phyloP scores from a whole-genome alignment of 2,113 vertebrate genomes.

The Rhombomys opimus region DNA sequence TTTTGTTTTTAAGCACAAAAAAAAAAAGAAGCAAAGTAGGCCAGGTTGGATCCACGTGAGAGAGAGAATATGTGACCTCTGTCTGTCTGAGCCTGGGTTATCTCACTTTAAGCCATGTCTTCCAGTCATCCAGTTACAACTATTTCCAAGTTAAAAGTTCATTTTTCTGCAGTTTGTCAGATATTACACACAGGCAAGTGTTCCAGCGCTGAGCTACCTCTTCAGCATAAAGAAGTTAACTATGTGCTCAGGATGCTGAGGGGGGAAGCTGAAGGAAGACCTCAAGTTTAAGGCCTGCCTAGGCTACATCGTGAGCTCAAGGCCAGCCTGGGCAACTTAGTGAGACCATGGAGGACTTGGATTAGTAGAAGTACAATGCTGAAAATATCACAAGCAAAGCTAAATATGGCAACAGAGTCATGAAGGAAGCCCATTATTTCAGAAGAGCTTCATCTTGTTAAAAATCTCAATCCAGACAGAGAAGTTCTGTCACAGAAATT shows the following conservation, averaged over 20 bases:
- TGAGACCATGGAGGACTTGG: background rate
- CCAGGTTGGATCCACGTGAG: background rate
- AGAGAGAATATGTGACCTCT: background rate
- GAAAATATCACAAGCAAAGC: constrained; percentile 60
- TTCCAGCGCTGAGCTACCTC: background rate
- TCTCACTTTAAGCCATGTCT: background rate
- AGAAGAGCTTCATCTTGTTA: constrained; percentile 33
- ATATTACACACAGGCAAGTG: background rate
- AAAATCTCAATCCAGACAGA: constrained; percentile 38
- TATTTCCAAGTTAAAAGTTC: constrained; percentile 34
- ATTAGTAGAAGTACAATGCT: background rate
- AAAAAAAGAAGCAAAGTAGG: background rate
- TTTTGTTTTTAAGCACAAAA: background rate
- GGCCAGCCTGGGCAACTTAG: background rate
- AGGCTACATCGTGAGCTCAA: background rate
- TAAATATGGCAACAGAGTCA: constrained; percentile 52
- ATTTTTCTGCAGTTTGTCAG: background rate
- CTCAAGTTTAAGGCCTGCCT: background rate
- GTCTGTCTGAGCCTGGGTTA: background rate
- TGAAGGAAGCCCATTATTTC: constrained; percentile 45
- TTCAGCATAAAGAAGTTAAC: background rate
- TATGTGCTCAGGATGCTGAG: background rate
- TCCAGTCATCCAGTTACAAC: background rate
- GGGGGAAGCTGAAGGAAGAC: background rate
- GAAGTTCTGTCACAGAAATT: constrained; percentile 15